Conservation (phyloP, 2,888 invertebrate genomes). For the Tenthredo mesomela region DNA sequence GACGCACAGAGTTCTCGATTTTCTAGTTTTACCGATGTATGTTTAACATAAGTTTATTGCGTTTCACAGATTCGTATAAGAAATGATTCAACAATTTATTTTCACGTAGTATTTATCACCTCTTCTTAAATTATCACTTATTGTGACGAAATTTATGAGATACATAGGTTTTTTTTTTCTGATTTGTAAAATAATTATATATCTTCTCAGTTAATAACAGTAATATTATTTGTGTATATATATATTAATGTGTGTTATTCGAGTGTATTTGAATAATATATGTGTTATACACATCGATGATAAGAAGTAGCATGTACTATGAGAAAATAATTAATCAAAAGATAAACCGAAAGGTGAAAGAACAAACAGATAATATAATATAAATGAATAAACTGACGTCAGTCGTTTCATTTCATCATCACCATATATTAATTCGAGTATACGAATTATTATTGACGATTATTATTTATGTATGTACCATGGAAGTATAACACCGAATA, state of each 20-base stretch:
- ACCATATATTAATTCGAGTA: background rate
- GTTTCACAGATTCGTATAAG: background rate
- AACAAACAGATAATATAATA: background rate
- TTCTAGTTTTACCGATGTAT: background rate
- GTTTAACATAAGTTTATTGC: background rate
- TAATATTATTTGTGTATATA: no score
- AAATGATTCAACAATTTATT: background rate
- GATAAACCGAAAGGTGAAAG: background rate
- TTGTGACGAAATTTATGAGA: background rate
- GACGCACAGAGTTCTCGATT: no score
- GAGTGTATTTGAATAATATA: background rate
- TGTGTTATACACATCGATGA: background rate
- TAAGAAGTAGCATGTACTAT: no score
- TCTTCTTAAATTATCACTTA: background rate
- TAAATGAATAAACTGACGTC: constrained; percentile 6
- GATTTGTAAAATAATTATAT: background rate
- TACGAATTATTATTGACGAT: background rate
- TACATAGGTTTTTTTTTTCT: background rate
- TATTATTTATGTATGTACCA: background rate
- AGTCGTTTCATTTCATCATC: background rate
- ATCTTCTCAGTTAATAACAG: background rate
- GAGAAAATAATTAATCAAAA: background rate
- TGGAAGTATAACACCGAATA: background rate
- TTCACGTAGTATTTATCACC: no score
- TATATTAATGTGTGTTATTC: background rate